Conservation (phyloP, 92 coral and sea anemone species). For the Virgularia gustaviana region DNA sequence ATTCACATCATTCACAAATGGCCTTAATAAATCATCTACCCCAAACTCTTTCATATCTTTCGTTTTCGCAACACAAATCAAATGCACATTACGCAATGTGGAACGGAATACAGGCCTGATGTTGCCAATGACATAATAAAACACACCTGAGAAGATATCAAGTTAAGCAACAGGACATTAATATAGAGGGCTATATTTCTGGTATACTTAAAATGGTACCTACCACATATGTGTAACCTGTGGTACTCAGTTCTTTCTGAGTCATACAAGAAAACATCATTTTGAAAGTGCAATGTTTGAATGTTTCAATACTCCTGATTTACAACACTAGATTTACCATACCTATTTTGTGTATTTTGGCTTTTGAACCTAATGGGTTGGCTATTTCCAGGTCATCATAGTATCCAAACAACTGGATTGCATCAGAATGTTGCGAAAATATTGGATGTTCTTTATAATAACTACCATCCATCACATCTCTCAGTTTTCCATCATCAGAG, state of each 20-base stretch:
- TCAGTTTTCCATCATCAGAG: conserved; percentile 18
- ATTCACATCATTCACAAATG: conserved; percentile 32
- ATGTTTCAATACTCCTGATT: too few relatives aligned
- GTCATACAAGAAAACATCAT: too few relatives aligned
- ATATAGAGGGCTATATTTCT: too few relatives aligned
- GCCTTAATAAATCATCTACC: conserved; percentile 29
- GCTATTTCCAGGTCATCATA: conserved; percentile 33
- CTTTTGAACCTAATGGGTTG: conserved; percentile 25
- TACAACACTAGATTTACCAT: too few relatives aligned
- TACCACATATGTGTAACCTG: too few relatives aligned
- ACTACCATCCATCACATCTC: conserved; percentile 17
- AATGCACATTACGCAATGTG: conserved; percentile 8
- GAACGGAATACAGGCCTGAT: conserved; percentile 15
- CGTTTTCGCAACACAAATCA: conserved; percentile 37
- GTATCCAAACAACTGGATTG: conserved; percentile 26
- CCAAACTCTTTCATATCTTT: conserved; percentile 35
- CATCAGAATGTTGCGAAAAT: conserved; percentile 17
- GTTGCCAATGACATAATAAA: conserved; percentile 12
- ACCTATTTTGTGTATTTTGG: conserved; percentile 46
- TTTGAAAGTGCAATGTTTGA: too few relatives aligned
- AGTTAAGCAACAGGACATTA: too few relatives aligned
- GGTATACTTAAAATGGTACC: too few relatives aligned
- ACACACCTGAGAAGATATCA: conserved; percentile 26
- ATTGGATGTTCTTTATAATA: conserved; percentile 19
- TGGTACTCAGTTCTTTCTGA: too few relatives aligned